These are phyloP conservation scores for Porites australiensis DNA, from an alignment of 64 coral and sea anemone genomes.

Conservation along the genomic window DNA sequence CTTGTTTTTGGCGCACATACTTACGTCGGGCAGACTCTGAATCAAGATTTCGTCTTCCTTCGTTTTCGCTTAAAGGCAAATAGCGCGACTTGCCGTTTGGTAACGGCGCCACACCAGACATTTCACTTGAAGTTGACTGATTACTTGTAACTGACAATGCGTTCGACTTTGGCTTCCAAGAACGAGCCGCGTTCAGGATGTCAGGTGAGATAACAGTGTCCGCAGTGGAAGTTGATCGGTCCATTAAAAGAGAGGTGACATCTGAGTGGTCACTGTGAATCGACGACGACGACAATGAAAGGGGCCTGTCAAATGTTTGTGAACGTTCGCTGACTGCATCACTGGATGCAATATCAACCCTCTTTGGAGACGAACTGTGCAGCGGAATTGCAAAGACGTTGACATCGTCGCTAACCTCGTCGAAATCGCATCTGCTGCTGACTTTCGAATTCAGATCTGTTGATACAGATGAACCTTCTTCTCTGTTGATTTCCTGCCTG, in stretches of 20 bases:
- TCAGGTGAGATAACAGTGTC: constrained; percentile 1
- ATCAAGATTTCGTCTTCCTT: not conserved
- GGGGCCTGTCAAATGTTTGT: constrained; percentile 1
- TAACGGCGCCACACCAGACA: not conserved
- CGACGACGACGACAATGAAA: not conserved
- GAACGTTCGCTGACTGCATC: not conserved
- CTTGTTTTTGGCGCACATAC: not conserved
- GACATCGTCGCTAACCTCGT: not conserved
- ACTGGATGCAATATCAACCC: not conserved
- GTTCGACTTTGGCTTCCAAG: not conserved
- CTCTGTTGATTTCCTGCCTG: not conserved
- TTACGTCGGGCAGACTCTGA: not conserved
- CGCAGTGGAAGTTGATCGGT: constrained; percentile 12
- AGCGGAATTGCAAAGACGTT: not conserved
- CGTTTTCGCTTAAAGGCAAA: not conserved
- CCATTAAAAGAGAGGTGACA: constrained; percentile 52
- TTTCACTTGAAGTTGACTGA: constrained; percentile 19
- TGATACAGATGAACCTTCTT: not conserved
- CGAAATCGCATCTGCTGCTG: not conserved
- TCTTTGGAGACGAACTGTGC: constrained; percentile 33
- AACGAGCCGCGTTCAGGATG: not conserved
- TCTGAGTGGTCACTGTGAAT: constrained; percentile 23
- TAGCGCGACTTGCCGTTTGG: not conserved
- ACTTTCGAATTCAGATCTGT: not conserved
- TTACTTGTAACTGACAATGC: not conserved